A percentile compares a stretch with the other conserved stretches of the same genome.
Evolutionary conservation across 2,797 vertebrate genomes (phyloP).

Genomic region (Numenius phaeopus): DNA sequence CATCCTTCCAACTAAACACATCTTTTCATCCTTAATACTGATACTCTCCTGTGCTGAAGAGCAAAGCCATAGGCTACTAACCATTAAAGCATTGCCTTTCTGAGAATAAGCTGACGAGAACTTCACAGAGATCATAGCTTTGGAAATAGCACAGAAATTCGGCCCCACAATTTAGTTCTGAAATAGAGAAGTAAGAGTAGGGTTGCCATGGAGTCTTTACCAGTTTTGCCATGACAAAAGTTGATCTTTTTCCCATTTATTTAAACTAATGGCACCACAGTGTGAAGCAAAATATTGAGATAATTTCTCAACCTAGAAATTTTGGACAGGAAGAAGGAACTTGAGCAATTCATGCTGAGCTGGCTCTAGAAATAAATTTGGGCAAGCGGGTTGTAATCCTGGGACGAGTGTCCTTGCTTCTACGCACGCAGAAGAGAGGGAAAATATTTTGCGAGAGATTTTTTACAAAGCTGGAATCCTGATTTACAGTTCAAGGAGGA

Average conservation of each 20-base stretch:
- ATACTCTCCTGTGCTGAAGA: not conserved
- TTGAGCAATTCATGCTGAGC: slow-evolving; percentile 10
- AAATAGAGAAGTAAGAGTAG: not conserved
- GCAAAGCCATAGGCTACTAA: not conserved
- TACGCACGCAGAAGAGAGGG: not conserved
- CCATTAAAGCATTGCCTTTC: not conserved
- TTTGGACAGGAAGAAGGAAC: slow-evolving; percentile 56
- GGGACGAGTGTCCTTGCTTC: not conserved
- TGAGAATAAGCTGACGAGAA: not conserved
- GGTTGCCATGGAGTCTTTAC: slow-evolving; percentile 26
- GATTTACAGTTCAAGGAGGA: slow-evolving; percentile 63
- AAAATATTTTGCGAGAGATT: slow-evolving; percentile 63
- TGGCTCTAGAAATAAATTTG: slow-evolving; percentile 34
- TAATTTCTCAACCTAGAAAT: slow-evolving; percentile 44
- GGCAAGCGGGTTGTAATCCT: slow-evolving; percentile 47
- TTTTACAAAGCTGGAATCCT: slow-evolving; percentile 63
- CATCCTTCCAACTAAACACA: not conserved
- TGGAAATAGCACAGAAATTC: slow-evolving; percentile 9
- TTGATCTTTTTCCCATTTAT: slow-evolving; percentile 46
- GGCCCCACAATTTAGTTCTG: not conserved
- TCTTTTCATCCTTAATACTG: not conserved
- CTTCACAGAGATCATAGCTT: not conserved
- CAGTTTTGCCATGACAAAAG: slow-evolving; percentile 35
- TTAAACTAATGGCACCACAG: slow-evolving; percentile 20
- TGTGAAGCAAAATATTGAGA: slow-evolving; percentile 57